These are phyloP conservation scores for Omphaloscelis lunosa DNA, from an alignment of 2,888 invertebrate genomes.

Conservation along the genomic window DNA sequence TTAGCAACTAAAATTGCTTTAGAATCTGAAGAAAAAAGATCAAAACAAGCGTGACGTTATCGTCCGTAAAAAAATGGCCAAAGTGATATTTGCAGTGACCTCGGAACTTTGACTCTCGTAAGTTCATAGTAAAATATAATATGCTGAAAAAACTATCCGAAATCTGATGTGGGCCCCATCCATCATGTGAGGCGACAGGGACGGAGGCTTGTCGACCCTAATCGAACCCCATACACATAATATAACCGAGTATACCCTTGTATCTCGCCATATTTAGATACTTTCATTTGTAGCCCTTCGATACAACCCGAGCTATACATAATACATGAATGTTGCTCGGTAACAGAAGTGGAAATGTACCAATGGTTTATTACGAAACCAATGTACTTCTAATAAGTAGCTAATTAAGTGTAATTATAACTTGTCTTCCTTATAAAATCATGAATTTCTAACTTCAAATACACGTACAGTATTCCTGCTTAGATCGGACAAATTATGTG, in stretches of 20 bases:
- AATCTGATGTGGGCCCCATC: slow-evolving; percentile 87
- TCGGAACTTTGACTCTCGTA: slow-evolving; percentile 69
- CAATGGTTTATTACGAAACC: slow-evolving; percentile 35
- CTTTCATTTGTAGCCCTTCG: slow-evolving; percentile 63
- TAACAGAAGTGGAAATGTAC: slow-evolving; percentile 26
- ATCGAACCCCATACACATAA: slow-evolving; percentile 84
- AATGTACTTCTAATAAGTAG: background rate
- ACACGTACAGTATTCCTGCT: background rate
- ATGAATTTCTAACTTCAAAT: slow-evolving; percentile 6
- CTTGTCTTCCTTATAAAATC: slow-evolving; percentile 12
- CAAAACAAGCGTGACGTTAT: slow-evolving; percentile 22
- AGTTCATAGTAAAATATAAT: slow-evolving; percentile 76
- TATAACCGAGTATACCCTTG: slow-evolving; percentile 68
- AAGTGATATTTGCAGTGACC: slow-evolving; percentile 69
- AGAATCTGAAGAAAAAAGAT: slow-evolving; percentile 18
- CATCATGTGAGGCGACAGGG: slow-evolving; percentile 86
- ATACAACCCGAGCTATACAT: slow-evolving; percentile 50
- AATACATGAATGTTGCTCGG: slow-evolving; percentile 52
- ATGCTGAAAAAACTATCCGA: slow-evolving; percentile 85
- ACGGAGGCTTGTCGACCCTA: slow-evolving; percentile 88
- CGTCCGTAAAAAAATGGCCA: slow-evolving; percentile 45
- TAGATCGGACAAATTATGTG: background rate
- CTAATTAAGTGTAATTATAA: slow-evolving; percentile 40
- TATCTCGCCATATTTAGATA: slow-evolving; percentile 67
- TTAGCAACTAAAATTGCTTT: slow-evolving; percentile 1